Evolutionary conservation across 2,888 invertebrate genomes (phyloP).

Genomic region (Aquatica leii): DNA sequence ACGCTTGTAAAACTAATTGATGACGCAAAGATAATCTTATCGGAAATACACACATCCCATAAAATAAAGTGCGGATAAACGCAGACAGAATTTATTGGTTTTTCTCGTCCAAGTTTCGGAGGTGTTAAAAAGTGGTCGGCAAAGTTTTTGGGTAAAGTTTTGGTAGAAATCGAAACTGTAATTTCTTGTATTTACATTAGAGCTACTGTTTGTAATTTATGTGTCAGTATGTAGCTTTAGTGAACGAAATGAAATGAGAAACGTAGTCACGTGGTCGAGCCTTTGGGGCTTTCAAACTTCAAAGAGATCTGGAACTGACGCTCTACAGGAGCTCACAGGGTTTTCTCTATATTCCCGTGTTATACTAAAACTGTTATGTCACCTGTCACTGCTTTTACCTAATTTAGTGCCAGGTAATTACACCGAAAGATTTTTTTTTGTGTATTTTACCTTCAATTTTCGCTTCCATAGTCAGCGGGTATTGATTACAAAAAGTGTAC

Average conservation of each 20-base stretch:
- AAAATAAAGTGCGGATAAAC: neutral
- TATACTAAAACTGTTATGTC: conserved; percentile 34
- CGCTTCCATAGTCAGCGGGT: neutral
- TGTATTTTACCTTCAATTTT: conserved; percentile 4
- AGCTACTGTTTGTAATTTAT: conserved; percentile 31
- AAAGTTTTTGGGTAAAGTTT: conserved; percentile 13
- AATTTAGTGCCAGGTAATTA: conserved; percentile 38
- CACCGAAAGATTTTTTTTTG: conserved; percentile 23
- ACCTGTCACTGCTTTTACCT: conserved; percentile 36
- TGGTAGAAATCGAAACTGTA: conserved; percentile 21
- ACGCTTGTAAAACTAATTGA: neutral
- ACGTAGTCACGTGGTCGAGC: conserved; percentile 32
- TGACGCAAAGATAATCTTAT: neutral
- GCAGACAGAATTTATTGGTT: no score
- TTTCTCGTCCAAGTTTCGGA: conserved; percentile 9
- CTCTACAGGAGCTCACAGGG: conserved; percentile 36
- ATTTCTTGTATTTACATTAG: conserved; percentile 25
- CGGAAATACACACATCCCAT: neutral
- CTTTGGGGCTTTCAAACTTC: conserved; percentile 42
- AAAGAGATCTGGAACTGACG: conserved; percentile 51
- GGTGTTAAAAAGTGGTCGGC: no score
- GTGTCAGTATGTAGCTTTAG: conserved; percentile 30
- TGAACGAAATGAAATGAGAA: conserved; percentile 26
- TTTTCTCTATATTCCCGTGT: conserved; percentile 18
- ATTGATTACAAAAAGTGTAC: no score